Conservation (phyloP, 1,140 invertebrate species). For the Drosophila sturtevanti region DNA sequence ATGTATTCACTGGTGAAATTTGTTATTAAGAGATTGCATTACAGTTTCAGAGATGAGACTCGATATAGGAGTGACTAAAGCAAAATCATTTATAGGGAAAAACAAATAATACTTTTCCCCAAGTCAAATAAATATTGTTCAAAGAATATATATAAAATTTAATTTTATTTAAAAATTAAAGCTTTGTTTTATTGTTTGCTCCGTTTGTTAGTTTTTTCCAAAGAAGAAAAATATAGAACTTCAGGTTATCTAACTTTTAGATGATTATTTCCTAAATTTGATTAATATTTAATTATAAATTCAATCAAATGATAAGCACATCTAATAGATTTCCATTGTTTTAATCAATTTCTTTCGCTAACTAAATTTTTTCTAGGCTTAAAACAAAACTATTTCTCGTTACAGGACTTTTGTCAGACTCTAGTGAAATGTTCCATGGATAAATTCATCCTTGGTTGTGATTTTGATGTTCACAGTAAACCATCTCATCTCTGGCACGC, state of each 20-base stretch:
- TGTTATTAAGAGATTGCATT: conserved; percentile 59
- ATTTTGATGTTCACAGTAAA: neutral
- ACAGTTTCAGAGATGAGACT: conserved; percentile 27
- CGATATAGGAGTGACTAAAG: neutral
- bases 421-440: neutral
- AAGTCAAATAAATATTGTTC: no score
- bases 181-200: no score
- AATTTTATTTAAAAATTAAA: neutral
- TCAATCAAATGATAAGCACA: no score
- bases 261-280: no score
- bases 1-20: conserved; percentile 34
- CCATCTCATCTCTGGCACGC: conserved; percentile 31
- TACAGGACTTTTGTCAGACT: neutral
- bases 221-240: no score
- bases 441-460: neutral
- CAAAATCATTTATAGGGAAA: neutral
- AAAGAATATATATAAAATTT: no score
- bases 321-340: neutral
- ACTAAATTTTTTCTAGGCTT: neutral
- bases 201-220: no score
- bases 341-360: neutral
- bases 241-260: no score
- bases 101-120: no score
- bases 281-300: no score
- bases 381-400: neutral